phyloP scores from a whole-genome alignment of 2,797 vertebrate species.

The Coranthus polyacanthus region DNA sequence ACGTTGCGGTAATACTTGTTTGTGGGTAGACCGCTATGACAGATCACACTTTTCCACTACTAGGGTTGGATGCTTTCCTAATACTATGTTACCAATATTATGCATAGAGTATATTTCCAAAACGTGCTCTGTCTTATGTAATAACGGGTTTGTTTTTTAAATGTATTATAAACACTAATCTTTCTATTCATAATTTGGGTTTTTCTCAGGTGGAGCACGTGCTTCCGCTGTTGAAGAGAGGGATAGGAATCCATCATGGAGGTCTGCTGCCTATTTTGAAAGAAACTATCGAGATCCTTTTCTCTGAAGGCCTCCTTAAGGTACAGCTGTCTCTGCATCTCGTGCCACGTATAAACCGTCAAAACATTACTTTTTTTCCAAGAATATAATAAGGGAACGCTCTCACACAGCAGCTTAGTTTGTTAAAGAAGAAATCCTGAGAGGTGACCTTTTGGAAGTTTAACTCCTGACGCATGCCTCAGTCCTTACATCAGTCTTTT shows the following conservation, averaged over 20 bases:
- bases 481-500: not conserved
- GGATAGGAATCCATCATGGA: slow-evolving; percentile 97
- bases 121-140: too few species aligned
- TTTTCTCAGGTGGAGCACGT: slow-evolving; percentile 93
- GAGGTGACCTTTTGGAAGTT: not conserved
- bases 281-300: slow-evolving; percentile 98
- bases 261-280: slow-evolving; percentile 97
- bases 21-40: slow-evolving; percentile 19
- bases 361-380: not conserved
- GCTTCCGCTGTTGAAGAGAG: slow-evolving; percentile 95
- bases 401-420: too few species aligned
- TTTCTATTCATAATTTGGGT: too few species aligned
- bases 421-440: too few species aligned
- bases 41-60: slow-evolving; percentile 32
- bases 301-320: slow-evolving; percentile 97
- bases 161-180: not conserved
- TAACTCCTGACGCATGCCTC: not conserved
- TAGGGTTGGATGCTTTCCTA: slow-evolving; percentile 8
- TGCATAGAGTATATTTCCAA: too few species aligned
- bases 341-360: not conserved
- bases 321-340: slow-evolving; percentile 67
- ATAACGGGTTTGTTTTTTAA: too few species aligned
- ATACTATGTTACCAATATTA: not conserved
- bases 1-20: slow-evolving; percentile 31
- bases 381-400: too few species aligned